A percentile compares a stretch with the other conserved stretches of the same genome.
These are phyloP conservation scores for Malacoraja senta DNA, from an alignment of 2,797 vertebrate species.

Conservation along the genomic window DNA sequence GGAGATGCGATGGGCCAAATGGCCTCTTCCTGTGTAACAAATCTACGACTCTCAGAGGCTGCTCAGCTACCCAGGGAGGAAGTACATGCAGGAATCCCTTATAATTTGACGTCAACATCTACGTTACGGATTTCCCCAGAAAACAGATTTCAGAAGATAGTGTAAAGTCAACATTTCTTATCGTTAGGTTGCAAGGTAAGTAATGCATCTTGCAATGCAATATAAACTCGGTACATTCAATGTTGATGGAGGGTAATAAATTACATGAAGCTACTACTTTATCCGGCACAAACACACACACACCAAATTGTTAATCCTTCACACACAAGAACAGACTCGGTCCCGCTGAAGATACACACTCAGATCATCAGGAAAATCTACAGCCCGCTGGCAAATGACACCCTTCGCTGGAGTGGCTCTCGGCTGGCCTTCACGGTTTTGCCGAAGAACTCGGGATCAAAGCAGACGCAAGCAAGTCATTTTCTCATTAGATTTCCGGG, in stretches of 20 bases:
- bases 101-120: not conserved
- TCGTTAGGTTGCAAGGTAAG: not conserved
- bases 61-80: not conserved
- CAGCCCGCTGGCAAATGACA: not conserved
- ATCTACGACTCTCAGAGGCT: too few species aligned
- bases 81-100: not conserved
- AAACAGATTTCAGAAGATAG: not conserved
- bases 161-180: not conserved
- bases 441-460: not conserved
- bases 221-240: not conserved
- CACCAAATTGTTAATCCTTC: not conserved
- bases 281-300: not conserved
- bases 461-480: not conserved
- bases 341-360: not conserved
- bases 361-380: not conserved
- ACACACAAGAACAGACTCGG: not conserved
- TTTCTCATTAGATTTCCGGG: not conserved
- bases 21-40: too few species aligned
- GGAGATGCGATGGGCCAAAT: too few species aligned
- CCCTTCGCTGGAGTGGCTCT: not conserved
- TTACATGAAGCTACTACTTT: not conserved
- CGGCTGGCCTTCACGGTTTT: not conserved
- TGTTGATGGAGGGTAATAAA: not conserved
- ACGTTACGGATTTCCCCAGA: not conserved
- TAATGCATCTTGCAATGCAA: not conserved